Base-by-base conservation (phyloP, 2,888 invertebrate species). In the Baccha elongata region DNA sequence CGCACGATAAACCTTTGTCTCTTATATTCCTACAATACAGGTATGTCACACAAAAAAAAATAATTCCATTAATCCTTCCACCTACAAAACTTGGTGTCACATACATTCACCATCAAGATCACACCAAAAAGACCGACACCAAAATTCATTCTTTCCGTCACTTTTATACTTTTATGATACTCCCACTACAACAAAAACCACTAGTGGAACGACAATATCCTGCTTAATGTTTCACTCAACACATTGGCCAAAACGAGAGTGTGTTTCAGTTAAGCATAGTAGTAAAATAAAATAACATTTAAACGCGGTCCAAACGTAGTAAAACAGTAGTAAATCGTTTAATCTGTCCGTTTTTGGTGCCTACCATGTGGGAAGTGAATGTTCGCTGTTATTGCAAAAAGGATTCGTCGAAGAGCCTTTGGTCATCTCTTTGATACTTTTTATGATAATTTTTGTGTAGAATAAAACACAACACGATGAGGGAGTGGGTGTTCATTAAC, bases 241-340 rank as follows among this genome's bases (percentile, higher is more conserved):
- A 17, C 52, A 26, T 23, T 35, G 29, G 44, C 21, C 19, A 17
- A 55, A 58, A 50, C 2, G 6, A 26, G 62, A 50, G 62, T 74
- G 74, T 53, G 37, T 32, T 40, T 32, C 13, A 62, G 55, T 58
- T 32, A 23, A 60, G 58, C 67, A 29, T 67, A 60, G 40, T 60
- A 40, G 37, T 32, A 58, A 62, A 60, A 29, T 32, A 58, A 62
- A 60, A 79, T 68, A 62, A 75, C 69, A 68, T 80, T 69, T 69
- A 37, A 68, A 44, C 65, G 67, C 65, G 67, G 71, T 71, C 64
- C 62, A 68, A 62, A 81, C 53, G 55, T n/a, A 83, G 83, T 83
- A 72, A 83, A 78, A 76, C 72, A 72, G 83, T 68, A 83, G 67
- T 83, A 72, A 83, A 83, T 83, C 78, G 83, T 72, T 81, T 75